These are phyloP conservation scores for Spialia ferax DNA, from an alignment of 2,888 invertebrate species.

Conservation along the genomic window DNA sequence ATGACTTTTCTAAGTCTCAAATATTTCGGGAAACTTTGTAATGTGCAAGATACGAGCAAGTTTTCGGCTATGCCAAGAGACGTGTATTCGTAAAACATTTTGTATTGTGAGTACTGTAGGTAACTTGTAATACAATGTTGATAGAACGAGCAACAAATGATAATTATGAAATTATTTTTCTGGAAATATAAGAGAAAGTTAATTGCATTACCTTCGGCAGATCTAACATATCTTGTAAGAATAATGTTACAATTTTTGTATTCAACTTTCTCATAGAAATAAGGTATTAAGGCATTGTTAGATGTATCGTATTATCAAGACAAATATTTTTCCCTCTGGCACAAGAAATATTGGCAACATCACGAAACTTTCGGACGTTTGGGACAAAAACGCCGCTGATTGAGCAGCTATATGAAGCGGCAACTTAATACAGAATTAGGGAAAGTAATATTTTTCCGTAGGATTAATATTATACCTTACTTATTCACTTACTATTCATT, in stretches of 20 bases:
- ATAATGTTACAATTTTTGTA: too few species aligned
- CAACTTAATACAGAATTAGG: conserved; percentile 22
- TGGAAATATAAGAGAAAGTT: too few species aligned
- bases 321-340: not conserved
- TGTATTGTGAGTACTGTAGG: not conserved
- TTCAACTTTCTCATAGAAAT: too few species aligned
- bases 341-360: not conserved
- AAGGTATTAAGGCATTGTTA: too few species aligned
- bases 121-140: not conserved
- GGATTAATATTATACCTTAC: too few species aligned
- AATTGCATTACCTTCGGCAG: too few species aligned
- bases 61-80: not conserved
- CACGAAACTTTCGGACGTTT: conserved; percentile 11
- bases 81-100: not conserved
- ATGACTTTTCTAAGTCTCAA: not conserved
- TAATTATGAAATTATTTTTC: too few species aligned
- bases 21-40: not conserved
- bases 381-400: not conserved
- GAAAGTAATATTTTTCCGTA: conserved; percentile 16
- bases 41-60: not conserved
- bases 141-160: not conserved
- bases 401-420: conserved; percentile 20
- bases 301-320: too few species aligned
- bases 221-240: too few species aligned
- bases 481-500: too few species aligned